Base-by-base conservation (phyloP, 2,888 invertebrate species). In the Lacanobia oleracea region DNA sequence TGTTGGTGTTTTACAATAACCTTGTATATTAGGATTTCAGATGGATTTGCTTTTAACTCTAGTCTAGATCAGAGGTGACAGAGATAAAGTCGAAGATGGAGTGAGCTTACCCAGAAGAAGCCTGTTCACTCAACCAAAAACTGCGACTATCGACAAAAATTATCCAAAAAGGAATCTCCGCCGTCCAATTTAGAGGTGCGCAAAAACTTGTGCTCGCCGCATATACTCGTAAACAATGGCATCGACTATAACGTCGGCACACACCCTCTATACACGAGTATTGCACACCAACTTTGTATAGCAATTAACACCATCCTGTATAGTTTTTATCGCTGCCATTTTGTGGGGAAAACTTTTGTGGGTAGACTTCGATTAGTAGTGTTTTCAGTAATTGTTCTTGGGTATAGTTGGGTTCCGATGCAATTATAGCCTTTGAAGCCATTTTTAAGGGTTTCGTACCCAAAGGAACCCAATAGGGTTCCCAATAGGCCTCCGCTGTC, bases 231-330 rank as follows among this genome's bases (percentile, higher is more conserved):
- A 69, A 79, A 82, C 59, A 78, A 63, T 69, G 23, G 16, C n/a
- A 3, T 23, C 18, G 50, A 21, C 33, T 33, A 40, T 53, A 43
- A 50, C 43, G n/a, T 43, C 16, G 16, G 45, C 60, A 79, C 64
- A 51, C 60, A 56, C n/a, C 48, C n/a, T 59, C 60, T 54, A 57
- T 70, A 33, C 33, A 33, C 77, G 43, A 45, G 45, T 60, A 23
- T 71, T 62, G 21, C 57, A 67, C 56, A 51, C 21, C 40, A 78
- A 79, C 51, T 78, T 78, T 16, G 59, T 67, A 45, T 18, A 21
- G 62, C 74, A 82, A 79, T 79, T 79, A 79, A 60, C 79, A 68
- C 62, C 62, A 73, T 0, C 48, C 48, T 33, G 56, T 72, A 79
- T 82, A 59, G 73, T 68, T 79, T 79, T 60, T 67, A 68, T 79